A percentile compares a stretch with the other conserved stretches of the same genome.
Conservation (phyloP, 2,113 vertebrate genomes). For the Cygnus buccinator region DNA sequence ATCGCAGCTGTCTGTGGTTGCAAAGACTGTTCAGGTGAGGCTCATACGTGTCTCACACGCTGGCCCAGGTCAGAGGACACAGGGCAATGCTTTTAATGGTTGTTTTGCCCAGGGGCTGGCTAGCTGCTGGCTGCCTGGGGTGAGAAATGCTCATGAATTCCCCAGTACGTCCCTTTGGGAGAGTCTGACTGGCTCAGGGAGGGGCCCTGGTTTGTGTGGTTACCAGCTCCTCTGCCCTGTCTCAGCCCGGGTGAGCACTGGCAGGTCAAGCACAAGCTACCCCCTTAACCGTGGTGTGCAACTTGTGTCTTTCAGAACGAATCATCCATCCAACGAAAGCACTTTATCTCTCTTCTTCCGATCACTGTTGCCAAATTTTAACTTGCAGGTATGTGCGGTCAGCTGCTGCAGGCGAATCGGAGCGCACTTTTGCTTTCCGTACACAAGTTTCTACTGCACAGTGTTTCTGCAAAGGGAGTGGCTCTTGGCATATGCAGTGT, state of each 20-base stretch:
- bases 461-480: neutral
- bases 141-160: neutral
- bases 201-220: accelerated
- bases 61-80: neutral
- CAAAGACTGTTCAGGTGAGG: accelerated
- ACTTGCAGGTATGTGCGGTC: constrained; percentile 82
- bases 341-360: constrained; percentile 95
- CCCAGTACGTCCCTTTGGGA: no score
- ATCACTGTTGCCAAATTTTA: constrained; percentile 93
- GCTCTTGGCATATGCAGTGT: neutral
- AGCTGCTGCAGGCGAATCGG: neutral
- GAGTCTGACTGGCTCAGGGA: neutral
- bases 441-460: neutral
- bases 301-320: constrained; percentile 58
- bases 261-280: neutral
- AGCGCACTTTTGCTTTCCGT: accelerated
- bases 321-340: constrained; percentile 82
- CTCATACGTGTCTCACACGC: accelerated
- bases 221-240: accelerated
- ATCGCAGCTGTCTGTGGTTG: accelerated
- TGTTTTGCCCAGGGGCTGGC: neutral
- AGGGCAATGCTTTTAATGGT: neutral
- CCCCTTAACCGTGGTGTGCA: neutral
- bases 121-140: neutral
- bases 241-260: neutral